These are phyloP conservation scores for Orthochromis malagaraziensis DNA, from an alignment of 2,113 vertebrate genomes.

Conservation along the genomic window DNA sequence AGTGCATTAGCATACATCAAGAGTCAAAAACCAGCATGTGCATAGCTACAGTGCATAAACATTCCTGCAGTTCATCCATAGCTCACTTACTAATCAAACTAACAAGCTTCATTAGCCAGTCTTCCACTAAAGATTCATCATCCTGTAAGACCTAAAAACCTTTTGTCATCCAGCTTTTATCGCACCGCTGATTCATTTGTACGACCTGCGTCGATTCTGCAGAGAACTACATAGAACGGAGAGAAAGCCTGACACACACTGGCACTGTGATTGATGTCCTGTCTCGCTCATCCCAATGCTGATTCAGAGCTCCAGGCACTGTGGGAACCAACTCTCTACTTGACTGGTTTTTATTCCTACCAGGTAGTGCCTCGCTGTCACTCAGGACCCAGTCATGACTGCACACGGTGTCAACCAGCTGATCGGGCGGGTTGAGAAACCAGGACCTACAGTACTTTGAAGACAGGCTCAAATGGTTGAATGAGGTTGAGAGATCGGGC, in stretches of 20 bases:
- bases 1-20: neutral
- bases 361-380: slow-evolving; percentile 30
- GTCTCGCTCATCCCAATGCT: slow-evolving; percentile 23
- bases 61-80: neutral
- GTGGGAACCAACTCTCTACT: slow-evolving; percentile 21
- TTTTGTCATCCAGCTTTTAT: slow-evolving; percentile 23
- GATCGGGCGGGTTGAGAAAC: neutral
- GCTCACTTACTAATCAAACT: neutral
- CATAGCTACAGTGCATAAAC: neutral
- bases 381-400: slow-evolving; percentile 12
- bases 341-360: slow-evolving; percentile 33
- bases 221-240: neutral
- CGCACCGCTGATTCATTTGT: slow-evolving; percentile 24
- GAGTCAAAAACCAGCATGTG: neutral
- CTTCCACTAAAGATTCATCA: neutral
- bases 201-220: slow-evolving; percentile 18
- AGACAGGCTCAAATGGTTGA: neutral
- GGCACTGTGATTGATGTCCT: slow-evolving; percentile 44
- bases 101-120: neutral
- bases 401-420: neutral
- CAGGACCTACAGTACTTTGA: neutral
- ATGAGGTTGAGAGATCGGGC: neutral
- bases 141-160: neutral
- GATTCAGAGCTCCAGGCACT: slow-evolving; percentile 39
- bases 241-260: slow-evolving; percentile 40